Base-by-base conservation (phyloP, 2,113 vertebrate species). In the Bombycilla garrulus region DNA sequence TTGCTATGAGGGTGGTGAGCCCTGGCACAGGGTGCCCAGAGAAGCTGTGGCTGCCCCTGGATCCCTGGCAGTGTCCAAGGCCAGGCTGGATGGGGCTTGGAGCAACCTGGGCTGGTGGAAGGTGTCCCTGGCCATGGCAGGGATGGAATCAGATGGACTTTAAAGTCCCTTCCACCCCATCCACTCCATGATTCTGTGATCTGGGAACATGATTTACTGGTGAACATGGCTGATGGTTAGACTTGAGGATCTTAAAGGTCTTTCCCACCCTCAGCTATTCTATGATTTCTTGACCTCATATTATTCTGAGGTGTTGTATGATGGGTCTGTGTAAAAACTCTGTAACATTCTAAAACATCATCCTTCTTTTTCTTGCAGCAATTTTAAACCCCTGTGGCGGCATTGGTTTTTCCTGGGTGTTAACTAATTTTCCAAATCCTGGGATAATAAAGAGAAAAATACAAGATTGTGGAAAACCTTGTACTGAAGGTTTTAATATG, bases 91-190 rank as follows among this genome's bases (percentile, higher is more conserved):
- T 0, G 0, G 40, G 16, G 7, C 24, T 70, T 29, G 73, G 48
- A 62, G 24, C 20, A 2, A 0, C 20, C 48, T 54, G 48, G 56
- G 40, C 0, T 0, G 2, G 38, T 29, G 47, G 45, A 1, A 53
- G 9, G 1, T 60, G 31, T 67, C 62, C 44, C 53, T 77, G 53
- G 25, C 16, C 53, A 42, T 13, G 16, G 60, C 15, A 65, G 35
- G 9, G 21, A 3, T 23, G 20, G 25, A 0, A 51, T 2, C 2
- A 3, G 33, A 8, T 45, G 54, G 11, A 15, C 7, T 77, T 77
- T 38, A 1, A 29, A 0, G 12, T 15, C 38, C 2, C 6, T 24
- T 24, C 45, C 15, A 33, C 18, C 8, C 45, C 69, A 61, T 20
- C 3, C 4, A 33, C 1, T 4, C 62, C 14, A 6, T 6, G 26